phyloP scores from a whole-genome alignment of 2,113 vertebrate genomes.

The Spea bombifrons region DNA sequence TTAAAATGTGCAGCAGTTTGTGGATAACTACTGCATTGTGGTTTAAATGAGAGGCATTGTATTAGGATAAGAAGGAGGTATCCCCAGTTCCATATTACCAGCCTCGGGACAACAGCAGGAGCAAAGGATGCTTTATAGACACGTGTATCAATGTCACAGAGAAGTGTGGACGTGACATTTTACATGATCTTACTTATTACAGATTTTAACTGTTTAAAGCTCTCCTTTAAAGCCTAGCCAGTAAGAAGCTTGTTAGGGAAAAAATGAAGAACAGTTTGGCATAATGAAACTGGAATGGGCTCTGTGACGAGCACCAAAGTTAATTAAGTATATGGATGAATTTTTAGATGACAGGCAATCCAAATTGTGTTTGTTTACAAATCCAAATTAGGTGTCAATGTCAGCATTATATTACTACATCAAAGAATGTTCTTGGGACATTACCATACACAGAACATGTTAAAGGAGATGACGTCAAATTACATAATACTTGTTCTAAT shows the following conservation, averaged over 20 bases:
- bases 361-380: background rate
- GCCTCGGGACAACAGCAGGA: no score
- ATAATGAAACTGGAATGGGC: background rate
- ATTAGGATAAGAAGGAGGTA: background rate
- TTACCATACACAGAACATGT: background rate
- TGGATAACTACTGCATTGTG: no score
- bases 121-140: no score
- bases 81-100: no score
- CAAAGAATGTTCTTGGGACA: background rate
- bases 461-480: no score
- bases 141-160: no score
- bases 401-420: no score
- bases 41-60: background rate
- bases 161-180: background rate
- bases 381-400: background rate
- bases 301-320: background rate
- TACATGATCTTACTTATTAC: background rate
- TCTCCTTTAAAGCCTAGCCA: background rate
- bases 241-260: background rate
- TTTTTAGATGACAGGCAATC: background rate
- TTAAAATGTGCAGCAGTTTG: no score
- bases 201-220: no score
- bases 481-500: no score
- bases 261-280: background rate
- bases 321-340: background rate